These are phyloP conservation scores for Lepidochrysops patricia DNA, from an alignment of 2,888 invertebrate species.

Conservation along the genomic window DNA sequence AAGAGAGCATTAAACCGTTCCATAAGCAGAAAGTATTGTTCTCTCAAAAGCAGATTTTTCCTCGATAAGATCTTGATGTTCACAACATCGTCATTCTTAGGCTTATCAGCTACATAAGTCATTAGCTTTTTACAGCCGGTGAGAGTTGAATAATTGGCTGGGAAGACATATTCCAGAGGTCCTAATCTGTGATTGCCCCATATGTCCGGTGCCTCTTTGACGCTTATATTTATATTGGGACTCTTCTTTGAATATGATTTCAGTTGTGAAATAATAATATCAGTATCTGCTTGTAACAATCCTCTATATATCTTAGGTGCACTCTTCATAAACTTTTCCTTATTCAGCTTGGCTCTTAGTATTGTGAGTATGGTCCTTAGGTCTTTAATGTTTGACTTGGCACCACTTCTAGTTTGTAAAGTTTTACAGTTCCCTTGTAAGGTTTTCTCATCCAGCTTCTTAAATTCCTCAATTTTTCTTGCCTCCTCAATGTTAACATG, in stretches of 20 bases:
- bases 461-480: conserved; percentile 20
- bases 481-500: conserved; percentile 30
- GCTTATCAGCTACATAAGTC: conserved; percentile 28
- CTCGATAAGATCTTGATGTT: conserved; percentile 32
- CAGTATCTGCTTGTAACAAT: conserved; percentile 28
- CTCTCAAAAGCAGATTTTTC: conserved; percentile 34
- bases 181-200: conserved; percentile 39
- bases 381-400: conserved; percentile 34
- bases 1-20: conserved; percentile 46
- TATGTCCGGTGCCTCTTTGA: conserved; percentile 34
- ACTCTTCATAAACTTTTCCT: conserved; percentile 32
- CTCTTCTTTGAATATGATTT: conserved; percentile 49
- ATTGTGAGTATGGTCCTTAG: conserved; percentile 42
- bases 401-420: neutral
- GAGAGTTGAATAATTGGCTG: conserved; percentile 49
- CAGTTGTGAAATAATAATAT: conserved; percentile 30
- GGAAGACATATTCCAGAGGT: conserved; percentile 37
- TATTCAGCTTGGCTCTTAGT: conserved; percentile 40
- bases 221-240: conserved; percentile 22
- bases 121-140: conserved; percentile 48
- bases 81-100: conserved; percentile 19
- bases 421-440: conserved; percentile 17
- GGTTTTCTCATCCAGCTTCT: conserved; percentile 16
- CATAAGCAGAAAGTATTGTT: conserved; percentile 34
- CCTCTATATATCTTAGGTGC: conserved; percentile 32